Conservation (phyloP, 2,113 vertebrate genomes). For the Peucedramus taeniatus region DNA sequence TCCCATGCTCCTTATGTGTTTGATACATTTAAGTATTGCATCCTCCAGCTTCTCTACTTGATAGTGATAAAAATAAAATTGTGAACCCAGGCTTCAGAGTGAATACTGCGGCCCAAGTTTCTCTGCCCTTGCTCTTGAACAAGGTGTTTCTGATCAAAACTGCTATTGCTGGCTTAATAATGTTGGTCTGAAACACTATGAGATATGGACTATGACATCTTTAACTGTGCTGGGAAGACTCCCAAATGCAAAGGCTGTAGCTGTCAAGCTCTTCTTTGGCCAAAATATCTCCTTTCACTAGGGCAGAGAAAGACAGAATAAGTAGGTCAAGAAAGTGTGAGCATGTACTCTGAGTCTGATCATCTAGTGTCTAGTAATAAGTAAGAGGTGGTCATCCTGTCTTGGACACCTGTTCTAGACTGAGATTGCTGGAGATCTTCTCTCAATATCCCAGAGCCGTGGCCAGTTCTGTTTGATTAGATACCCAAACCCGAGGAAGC, state of each 20-base stretch:
- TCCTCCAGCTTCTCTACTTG: not conserved
- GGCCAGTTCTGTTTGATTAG: not conserved
- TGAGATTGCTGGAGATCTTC: not conserved
- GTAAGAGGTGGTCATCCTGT: not conserved
- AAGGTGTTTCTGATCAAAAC: not conserved
- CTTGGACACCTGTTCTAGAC: not conserved
- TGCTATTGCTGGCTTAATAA: not conserved
- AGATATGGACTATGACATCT: not conserved
- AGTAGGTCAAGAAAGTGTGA: not conserved
- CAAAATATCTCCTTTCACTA: not conserved
- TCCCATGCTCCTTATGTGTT: not conserved
- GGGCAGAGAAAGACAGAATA: not conserved
- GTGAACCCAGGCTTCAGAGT: not conserved
- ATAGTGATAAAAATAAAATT: not conserved
- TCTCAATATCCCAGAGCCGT: not conserved
- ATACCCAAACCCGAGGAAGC: accelerated
- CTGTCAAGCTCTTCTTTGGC: not conserved
- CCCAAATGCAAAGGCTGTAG: not conserved
- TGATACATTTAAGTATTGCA: not conserved
- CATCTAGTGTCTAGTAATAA: not conserved
- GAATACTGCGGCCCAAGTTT: not conserved
- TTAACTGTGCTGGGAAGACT: not conserved
- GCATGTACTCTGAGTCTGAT: not conserved
- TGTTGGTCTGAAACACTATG: not conserved
- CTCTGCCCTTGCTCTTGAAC: not conserved